Evolutionary conservation across 1,140 invertebrate genomes (phyloP).

Genomic region (Diploscapter pachys): DNA sequence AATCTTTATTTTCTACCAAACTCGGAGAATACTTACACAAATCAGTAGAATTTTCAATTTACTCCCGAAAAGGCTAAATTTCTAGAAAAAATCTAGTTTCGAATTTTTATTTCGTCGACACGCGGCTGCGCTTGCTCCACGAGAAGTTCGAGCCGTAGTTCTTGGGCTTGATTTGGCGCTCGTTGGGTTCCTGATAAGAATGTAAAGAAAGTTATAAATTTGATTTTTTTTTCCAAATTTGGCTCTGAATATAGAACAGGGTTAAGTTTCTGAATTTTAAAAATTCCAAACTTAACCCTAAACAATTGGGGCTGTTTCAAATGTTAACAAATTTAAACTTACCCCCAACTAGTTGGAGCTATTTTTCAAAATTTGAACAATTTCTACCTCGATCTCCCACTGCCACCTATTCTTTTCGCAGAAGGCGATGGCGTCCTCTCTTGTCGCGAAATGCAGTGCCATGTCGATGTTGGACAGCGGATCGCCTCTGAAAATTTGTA

Average conservation of each 20-base stretch:
- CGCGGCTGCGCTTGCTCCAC: constrained; percentile 89
- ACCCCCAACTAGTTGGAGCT: not conserved
- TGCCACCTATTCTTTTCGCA: constrained; percentile 93
- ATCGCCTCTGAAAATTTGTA: constrained; percentile 73
- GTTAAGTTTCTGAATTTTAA: no score
- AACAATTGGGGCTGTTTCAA: no score
- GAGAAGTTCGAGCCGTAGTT: constrained; percentile 89
- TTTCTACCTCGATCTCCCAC: constrained; percentile 71
- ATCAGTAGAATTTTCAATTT: no score
- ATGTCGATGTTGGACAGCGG: constrained; percentile 83
- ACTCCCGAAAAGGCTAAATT: no score
- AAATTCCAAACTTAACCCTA: no score
- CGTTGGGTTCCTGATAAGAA: constrained; percentile 63
- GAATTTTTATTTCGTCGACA: constrained; percentile 80
- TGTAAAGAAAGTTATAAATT: not conserved
- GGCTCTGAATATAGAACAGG: no score
- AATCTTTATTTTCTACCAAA: no score
- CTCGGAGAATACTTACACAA: no score
- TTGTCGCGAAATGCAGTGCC: constrained; percentile 71
- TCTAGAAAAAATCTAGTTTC: no score
- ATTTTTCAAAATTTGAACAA: no score
- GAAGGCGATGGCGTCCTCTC: constrained; percentile 82
- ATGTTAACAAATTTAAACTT: not conserved
- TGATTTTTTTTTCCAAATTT: no score
- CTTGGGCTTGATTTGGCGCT: constrained; percentile 69